Evolutionary conservation across 2,888 invertebrate genomes (phyloP), one percentile per base, ranked within the genome.

Genomic region (Xestobium rufovillosum): DNA sequence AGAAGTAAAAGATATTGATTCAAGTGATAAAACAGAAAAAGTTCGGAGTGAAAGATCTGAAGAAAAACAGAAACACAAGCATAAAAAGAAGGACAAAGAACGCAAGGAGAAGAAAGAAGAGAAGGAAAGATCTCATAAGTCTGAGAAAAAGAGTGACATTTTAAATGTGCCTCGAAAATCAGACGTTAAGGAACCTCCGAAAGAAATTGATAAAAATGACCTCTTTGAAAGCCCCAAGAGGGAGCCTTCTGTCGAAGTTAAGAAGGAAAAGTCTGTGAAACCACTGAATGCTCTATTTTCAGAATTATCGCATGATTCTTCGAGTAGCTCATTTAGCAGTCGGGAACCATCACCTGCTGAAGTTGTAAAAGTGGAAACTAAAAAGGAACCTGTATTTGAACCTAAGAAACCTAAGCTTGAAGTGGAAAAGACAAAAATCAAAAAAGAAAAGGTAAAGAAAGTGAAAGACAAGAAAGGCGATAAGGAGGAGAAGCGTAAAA

Each of bases 401-500:
- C 13, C 30, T 1, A 14, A 19, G 17, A 30, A 27, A 11, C 9
- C 28, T 26, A 29, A 31, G 15, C 12, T 1, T 16, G 36, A 37
- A 37, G 12, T 26, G 3, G 38, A 41, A 14, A 70, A 55, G 69
- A 70, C 39, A 39, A 14, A 44, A 37, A 33, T 26, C 26, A 9
- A 44, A 42, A 73, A 72, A 57, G 72, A 72, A 60, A 75, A 75
- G 11, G 72, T 75, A 43, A 72, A 73, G 62, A 63, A 69, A 43
- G 67, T 72, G 32, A 67, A 69, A 32, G 73, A 75, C 28, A 67
- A 64, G 33, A 73, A 72, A 43, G 70, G 71, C 41, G 78, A 79
- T 45, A 79, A 77, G 43, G 74, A 73, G 46, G 72, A 76, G 26
- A 79, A 80, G 46, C 76, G 77, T 55, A 80, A 79, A 65, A 68